A percentile compares a stretch with the other conserved stretches of the same genome.
These are phyloP conservation scores for Amiota minor DNA, from an alignment of 2,888 invertebrate species.

Conservation along the genomic window DNA sequence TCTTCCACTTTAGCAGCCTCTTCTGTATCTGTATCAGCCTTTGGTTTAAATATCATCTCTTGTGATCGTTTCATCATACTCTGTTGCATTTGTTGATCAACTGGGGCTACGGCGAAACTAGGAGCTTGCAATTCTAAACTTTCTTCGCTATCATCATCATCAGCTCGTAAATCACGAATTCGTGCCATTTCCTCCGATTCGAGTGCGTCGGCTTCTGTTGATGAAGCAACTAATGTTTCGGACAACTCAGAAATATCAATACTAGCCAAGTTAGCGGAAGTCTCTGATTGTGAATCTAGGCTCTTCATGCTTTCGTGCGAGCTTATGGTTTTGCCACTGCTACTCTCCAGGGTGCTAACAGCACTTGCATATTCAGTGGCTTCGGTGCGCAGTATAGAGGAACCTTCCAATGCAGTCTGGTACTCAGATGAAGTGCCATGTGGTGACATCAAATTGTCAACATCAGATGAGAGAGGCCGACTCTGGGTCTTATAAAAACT, in stretches of 20 bases:
- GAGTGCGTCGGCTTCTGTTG: constrained; percentile 79
- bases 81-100: constrained; percentile 76
- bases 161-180: constrained; percentile 77
- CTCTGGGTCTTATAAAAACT: constrained; percentile 88
- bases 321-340: constrained; percentile 76
- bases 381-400: constrained; percentile 81
- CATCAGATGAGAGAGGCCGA: constrained; percentile 89
- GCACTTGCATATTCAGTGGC: constrained; percentile 92
- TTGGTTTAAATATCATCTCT: constrained; percentile 90
- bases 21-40: constrained; percentile 72
- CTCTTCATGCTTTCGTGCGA: constrained; percentile 93
- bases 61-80: constrained; percentile 89
- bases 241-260: constrained; percentile 93
- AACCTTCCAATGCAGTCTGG: constrained; percentile 87
- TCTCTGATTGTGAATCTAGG: constrained; percentile 83
- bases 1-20: constrained; percentile 55
- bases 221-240: constrained; percentile 93
- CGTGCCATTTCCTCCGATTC: constrained; percentile 75
- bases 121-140: constrained; percentile 70
- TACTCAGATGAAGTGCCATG: constrained; percentile 88
- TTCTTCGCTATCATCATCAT: constrained; percentile 74
- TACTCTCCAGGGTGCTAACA: constrained; percentile 80
- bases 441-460: constrained; percentile 82
- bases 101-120: constrained; percentile 48
- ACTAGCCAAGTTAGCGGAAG: constrained; percentile 90